Evolutionary conservation across 1,140 invertebrate genomes (phyloP).

Genomic region (Agrypnia vestita): DNA sequence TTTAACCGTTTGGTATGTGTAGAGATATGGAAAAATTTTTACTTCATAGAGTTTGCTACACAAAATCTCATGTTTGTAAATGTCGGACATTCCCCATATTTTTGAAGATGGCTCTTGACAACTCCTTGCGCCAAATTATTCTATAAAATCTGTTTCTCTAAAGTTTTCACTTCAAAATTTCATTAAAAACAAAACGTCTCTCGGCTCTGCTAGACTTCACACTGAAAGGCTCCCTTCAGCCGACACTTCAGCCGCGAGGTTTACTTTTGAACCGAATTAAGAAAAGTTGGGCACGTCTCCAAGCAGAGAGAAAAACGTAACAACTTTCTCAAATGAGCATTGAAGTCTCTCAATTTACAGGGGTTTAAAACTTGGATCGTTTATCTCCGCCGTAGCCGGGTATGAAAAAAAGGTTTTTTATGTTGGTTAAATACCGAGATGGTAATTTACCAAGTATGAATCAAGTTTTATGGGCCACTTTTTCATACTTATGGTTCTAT

Average conservation of each 20-base stretch:
- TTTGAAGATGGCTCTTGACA: no score
- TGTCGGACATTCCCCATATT: no score
- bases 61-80: no score
- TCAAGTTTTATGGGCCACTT: conserved; percentile 28
- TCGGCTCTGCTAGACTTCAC: no score
- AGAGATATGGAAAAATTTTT: no score
- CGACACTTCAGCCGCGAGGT: not conserved
- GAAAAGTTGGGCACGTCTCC: conserved; percentile 9
- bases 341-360: conserved; percentile 29
- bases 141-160: no score
- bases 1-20: no score
- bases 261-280: conserved; percentile 18
- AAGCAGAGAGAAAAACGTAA: conserved; percentile 6
- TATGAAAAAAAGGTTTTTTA: conserved; percentile 25
- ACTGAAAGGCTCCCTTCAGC: no score
- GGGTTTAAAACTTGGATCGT: conserved; percentile 27
- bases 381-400: conserved; percentile 14
- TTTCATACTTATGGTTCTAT: not conserved
- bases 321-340: conserved; percentile 35
- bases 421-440: conserved; percentile 13
- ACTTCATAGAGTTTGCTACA: no score
- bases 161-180: no score
- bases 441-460: conserved; percentile 3
- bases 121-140: no score
- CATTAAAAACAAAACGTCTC: no score